These are phyloP conservation scores for Corticium candelabrum DNA, from an alignment of 37 sponge, comb jelly and placozoan genomes.

Conservation along the genomic window DNA sequence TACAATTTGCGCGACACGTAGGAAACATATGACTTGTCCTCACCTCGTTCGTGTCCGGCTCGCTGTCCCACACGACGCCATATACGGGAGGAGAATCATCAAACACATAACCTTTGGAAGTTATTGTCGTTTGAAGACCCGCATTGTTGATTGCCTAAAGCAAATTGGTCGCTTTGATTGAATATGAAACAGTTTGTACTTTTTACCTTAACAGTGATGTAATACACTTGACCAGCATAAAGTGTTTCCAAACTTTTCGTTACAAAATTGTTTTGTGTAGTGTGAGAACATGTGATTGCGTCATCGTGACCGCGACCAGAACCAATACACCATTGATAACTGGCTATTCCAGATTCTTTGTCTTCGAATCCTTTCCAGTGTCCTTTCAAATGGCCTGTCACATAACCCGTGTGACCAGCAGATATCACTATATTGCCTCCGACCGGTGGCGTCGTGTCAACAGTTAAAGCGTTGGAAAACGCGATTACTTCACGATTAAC, in stretches of 20 bases:
- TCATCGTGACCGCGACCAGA: constrained; percentile 41
- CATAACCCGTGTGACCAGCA: background rate
- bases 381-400: constrained; percentile 9
- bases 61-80: background rate
- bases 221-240: background rate
- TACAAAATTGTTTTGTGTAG: background rate
- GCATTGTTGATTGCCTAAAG: constrained; percentile 52
- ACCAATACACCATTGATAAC: constrained; percentile 40
- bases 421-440: constrained; percentile 13
- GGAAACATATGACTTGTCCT: too few relatives aligned
- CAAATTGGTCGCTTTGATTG: background rate
- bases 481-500: constrained; percentile 13
- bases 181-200: background rate
- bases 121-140: constrained; percentile 21
- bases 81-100: background rate
- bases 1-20: too few relatives aligned
- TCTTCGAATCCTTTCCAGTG: constrained; percentile 43
- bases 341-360: constrained; percentile 34
- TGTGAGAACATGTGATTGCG: constrained; percentile 15
- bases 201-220: background rate
- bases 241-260: background rate
- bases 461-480: constrained; percentile 22
- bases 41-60: background rate
- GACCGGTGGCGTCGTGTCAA: constrained; percentile 60
- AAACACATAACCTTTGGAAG: constrained; percentile 26